Conservation (phyloP, 2,888 invertebrate genomes). For the Timema cristinae region DNA sequence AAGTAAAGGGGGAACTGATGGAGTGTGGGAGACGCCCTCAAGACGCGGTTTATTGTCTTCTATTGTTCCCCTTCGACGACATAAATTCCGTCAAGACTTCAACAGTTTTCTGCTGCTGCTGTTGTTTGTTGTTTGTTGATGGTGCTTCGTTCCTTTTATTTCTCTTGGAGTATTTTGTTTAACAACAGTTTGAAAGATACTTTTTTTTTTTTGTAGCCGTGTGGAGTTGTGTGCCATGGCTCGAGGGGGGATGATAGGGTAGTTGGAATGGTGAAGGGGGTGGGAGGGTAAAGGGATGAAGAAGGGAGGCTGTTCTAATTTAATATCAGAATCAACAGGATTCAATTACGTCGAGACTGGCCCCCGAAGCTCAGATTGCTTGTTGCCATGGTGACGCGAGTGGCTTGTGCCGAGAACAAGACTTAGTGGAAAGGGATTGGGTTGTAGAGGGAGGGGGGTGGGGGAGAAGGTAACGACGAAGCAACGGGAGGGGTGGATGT, state of each 20-base stretch:
- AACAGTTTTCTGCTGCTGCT: not conserved
- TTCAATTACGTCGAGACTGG: conserved; percentile 24
- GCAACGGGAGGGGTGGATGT: conserved; percentile 31
- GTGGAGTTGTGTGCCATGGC: not conserved
- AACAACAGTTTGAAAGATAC: conserved; percentile 1
- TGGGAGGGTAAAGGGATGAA: not conserved
- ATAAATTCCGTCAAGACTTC: conserved; percentile 6
- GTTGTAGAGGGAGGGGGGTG: not conserved
- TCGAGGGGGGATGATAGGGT: not conserved
- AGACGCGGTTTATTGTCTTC: conserved; percentile 6
- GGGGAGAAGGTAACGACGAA: conserved; percentile 11
- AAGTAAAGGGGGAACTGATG: too few relatives aligned
- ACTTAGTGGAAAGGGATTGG: not conserved
- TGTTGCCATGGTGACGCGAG: conserved; percentile 11
- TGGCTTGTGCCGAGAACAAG: not conserved
- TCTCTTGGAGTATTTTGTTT: not conserved
- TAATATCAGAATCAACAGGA: conserved; percentile 28
- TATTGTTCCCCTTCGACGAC: not conserved
- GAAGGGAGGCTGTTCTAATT: conserved; percentile 21
- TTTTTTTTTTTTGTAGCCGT: too few relatives aligned
- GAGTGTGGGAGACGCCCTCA: not conserved
- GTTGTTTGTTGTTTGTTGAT: not conserved
- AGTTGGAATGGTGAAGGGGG: conserved; percentile 3
- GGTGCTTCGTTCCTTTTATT: not conserved
- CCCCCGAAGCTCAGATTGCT: conserved; percentile 8